A percentile compares a stretch with the other conserved stretches of the same genome.
These are phyloP conservation scores for Diorhabda sublineata DNA, from an alignment of 1,140 invertebrate genomes.

Conservation along the genomic window DNA sequence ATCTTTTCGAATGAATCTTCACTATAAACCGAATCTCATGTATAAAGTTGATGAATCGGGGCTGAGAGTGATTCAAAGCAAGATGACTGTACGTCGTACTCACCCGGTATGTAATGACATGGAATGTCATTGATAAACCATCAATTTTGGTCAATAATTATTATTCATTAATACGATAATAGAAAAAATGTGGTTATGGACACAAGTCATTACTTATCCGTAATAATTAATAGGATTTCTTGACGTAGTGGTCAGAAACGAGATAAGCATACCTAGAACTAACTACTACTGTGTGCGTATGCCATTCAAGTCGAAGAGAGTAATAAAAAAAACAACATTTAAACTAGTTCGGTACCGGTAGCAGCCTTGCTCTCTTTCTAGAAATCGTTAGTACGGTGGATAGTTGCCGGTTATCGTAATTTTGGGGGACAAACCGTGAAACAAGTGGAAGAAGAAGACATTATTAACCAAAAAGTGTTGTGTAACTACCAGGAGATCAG, in stretches of 20 bases:
- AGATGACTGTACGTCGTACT: too few relatives aligned
- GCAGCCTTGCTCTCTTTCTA: background rate
- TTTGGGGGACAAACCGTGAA: too few relatives aligned
- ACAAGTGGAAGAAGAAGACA: too few relatives aligned
- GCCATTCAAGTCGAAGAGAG: slow-evolving; percentile 4
- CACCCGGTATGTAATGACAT: background rate
- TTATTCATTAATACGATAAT: background rate
- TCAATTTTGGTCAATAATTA: background rate
- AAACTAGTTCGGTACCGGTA: slow-evolving; percentile 14
- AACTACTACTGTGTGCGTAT: slow-evolving; percentile 16
- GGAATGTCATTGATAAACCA: background rate
- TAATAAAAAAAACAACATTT: slow-evolving; percentile 12
- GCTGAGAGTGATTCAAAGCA: too few relatives aligned
- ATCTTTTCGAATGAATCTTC: too few relatives aligned
- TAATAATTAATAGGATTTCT: slow-evolving; percentile 13
- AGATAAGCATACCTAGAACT: slow-evolving; percentile 13
- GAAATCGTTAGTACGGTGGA: background rate
- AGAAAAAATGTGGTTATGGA: slow-evolving; percentile 2
- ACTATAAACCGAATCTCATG: too few relatives aligned
- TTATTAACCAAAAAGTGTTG: too few relatives aligned
- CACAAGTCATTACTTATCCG: slow-evolving; percentile 5
- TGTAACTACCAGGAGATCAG: too few relatives aligned
- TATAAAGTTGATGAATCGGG: too few relatives aligned
- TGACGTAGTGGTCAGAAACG: slow-evolving; percentile 4
- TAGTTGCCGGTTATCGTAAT: background rate